Base-by-base conservation (phyloP, 2,888 invertebrate species). In the Watsonalla cultraria region DNA sequence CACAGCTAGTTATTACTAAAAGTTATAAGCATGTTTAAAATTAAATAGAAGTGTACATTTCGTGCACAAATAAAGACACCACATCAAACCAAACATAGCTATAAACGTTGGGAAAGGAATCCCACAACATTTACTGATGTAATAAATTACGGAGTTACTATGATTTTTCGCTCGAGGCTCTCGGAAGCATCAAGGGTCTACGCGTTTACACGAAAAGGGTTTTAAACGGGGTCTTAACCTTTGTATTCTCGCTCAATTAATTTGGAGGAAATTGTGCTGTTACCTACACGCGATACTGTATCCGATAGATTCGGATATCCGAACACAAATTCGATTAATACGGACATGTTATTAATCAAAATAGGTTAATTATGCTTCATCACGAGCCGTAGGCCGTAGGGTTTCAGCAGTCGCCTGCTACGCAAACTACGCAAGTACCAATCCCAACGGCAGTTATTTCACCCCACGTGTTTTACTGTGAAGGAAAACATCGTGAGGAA, bases 161-260 rank as follows among this genome's bases (percentile, higher is more conserved):
- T 6, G 37, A 49, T 49, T 39, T 37, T 49, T 48, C 37, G 37
- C 11, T 15, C 11, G 8, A 37, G 15, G 6, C 49, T 8, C 37
- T 37, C 49, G 6, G 35, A 14, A 5, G 46, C 39, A 35, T 37
- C 37, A 11, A 15, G 13, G 15, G 37, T 11, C 9, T 37, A 8
- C 37, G 49, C 48, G 35, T 35, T 48, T 48, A 48, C 35, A 48
- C 48, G 48, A 37, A 48, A 48, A 49, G 37, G 49, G 49, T 37
- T 49, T 49, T 39, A 39, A 42, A 7, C 11, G 42, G 9, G 49
- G 49, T 14, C 37, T 49, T 39, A 39, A 15, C 49, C 49, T 49
- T 49, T 49, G 15, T 49, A 15, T 37, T 34, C 11, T 9, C 37
- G 9, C 39, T 15, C 37, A 49, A 49, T 37, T 49, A 49, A 49